Conservation (phyloP, 2,888 invertebrate species). For the Flabesymbios commensalis region DNA sequence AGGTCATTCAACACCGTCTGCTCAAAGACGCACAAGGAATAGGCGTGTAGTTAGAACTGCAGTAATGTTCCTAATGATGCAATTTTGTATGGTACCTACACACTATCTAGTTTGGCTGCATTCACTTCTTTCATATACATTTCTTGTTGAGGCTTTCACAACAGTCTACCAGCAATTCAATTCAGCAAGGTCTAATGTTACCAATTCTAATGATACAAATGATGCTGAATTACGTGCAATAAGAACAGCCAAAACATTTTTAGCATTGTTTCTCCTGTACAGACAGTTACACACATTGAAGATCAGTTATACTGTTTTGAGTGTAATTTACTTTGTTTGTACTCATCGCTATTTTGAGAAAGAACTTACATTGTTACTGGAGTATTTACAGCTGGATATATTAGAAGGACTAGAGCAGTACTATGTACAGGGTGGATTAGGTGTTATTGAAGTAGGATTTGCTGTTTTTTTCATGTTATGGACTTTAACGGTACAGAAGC, state of each 20-base stretch:
- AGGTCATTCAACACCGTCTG: no score
- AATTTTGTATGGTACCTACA: slow-evolving; percentile 5
- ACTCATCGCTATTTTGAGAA: not conserved
- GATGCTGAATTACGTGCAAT: not conserved
- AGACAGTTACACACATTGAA: not conserved
- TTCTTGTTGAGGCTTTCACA: slow-evolving; percentile 1
- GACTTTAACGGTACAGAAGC: slow-evolving; percentile 9
- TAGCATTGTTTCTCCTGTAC: not conserved
- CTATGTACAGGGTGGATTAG: slow-evolving; percentile 15
- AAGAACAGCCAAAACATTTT: not conserved
- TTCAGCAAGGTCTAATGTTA: not conserved
- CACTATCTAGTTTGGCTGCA: slow-evolving; percentile 11
- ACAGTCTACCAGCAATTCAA: not conserved
- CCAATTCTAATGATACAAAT: not conserved
- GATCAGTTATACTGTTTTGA: not conserved
- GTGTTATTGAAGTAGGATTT: slow-evolving; percentile 4
- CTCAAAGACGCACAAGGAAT: not conserved
- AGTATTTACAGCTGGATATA: slow-evolving; percentile 7
- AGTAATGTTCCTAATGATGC: slow-evolving; percentile 13
- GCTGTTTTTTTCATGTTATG: slow-evolving; percentile 16
- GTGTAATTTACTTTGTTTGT: slow-evolving; percentile 6
- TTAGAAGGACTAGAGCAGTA: slow-evolving; percentile 25
- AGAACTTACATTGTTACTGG: slow-evolving; percentile 1
- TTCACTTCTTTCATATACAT: slow-evolving; percentile 11
- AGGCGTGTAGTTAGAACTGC: slow-evolving; percentile 10